Percentiles rank a stretch among this genome's conserved stretches.
phyloP scores from a whole-genome alignment of 2,113 vertebrate species.

The Daphoenositta chrysoptera region DNA sequence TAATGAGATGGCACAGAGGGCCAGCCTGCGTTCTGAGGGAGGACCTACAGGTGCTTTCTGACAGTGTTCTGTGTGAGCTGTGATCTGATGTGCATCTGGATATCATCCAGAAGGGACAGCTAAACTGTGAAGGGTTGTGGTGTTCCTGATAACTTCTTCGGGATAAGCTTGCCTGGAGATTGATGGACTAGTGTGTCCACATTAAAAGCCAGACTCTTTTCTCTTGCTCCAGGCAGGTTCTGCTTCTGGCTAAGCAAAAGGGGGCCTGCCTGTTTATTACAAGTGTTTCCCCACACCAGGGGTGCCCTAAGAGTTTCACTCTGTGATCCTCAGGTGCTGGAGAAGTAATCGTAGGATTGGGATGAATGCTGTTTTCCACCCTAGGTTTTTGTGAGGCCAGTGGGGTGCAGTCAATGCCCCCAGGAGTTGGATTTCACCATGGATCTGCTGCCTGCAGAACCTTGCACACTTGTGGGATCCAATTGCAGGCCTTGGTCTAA shows the following conservation, averaged over 20 bases:
- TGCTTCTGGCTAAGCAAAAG: not conserved
- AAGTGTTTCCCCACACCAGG: not conserved
- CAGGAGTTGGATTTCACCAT: not conserved
- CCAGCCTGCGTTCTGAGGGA: not conserved
- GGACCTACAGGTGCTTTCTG: not conserved
- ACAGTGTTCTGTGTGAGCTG: not conserved
- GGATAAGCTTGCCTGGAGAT: not conserved
- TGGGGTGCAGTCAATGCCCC: not conserved
- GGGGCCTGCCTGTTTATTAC: not conserved
- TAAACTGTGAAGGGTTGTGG: not conserved
- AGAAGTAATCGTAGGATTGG: not conserved
- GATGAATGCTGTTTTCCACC: not conserved
- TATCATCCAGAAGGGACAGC: not conserved
- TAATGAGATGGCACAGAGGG: not conserved
- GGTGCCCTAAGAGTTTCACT: not conserved
- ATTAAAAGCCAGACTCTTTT: not conserved
- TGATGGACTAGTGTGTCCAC: accelerated
- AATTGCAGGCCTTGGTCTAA: not conserved
- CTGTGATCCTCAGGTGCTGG: not conserved
- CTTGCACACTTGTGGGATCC: not conserved
- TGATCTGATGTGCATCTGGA: not conserved
- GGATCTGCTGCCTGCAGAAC: not conserved
- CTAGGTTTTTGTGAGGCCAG: not conserved
- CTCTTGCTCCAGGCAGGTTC: not conserved
- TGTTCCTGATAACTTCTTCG: not conserved